Evolutionary conservation across 2,797 vertebrate species (phyloP), one percentile per base, ranked within the genome.

Genomic region (Nyctalus aviator): DNA sequence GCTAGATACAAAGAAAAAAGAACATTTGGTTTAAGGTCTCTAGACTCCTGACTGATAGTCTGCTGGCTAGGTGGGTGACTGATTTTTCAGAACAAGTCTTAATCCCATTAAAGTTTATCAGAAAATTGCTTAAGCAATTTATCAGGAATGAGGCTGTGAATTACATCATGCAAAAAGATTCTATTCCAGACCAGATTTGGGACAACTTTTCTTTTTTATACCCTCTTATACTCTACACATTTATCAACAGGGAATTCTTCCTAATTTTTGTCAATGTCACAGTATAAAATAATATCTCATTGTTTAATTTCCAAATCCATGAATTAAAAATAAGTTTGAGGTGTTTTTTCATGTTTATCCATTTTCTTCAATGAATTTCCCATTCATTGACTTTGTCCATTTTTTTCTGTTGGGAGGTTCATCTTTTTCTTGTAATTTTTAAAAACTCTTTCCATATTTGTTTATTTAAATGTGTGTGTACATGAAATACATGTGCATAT

Each of bases 101-200:
- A 95, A 94, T 94, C 88, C 91, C 95, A 96, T 94, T 96, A 96
- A 64, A 93, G 77, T 92, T 97, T 95, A 97, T 97, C 95, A 96
- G 95, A 94, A 97, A 97, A 94, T 91, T 95, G 95, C 94, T 94
- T 91, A 89, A 90, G 90, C 89, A 94, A 81, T 91, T 93, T 94
- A 92, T 91, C 79, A 13, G 86, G 93, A 96, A 86, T 32, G 79
- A 87, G 81, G 83, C 83, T 94, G 83, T 27, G 84, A 91, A 87
- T 91, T 77, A 91, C 87, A 94, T 79, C 69, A 78, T 4, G 69
- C 23, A 75, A 85, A 86, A 68, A 86, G 50, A 66, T 88, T 85
- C 82, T 85, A 50, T 46, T 69, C 72, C 32, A 79, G 35, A 86
- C 50, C 53, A 71, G 27, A 66, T 35, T 21, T 46, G 17, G 93